Conservation (phyloP, 2,888 invertebrate genomes). For the Dastarcus helophoroides region DNA sequence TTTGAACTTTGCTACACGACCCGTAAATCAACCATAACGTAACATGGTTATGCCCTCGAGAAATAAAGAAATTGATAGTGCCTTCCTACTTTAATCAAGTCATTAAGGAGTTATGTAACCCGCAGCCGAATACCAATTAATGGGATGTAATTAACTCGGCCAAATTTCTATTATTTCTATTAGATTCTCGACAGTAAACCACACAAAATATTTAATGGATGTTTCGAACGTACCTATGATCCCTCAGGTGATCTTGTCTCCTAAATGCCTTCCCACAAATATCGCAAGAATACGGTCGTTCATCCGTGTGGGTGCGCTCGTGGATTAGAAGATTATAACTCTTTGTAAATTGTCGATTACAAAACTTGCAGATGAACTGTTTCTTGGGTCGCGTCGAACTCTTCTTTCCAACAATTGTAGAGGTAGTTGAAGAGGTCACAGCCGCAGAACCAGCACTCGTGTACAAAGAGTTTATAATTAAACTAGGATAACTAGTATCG, state of each 20-base stretch:
- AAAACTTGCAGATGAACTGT: slow-evolving; percentile 62
- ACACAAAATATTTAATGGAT: no score
- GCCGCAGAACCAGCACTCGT: slow-evolving; percentile 6
- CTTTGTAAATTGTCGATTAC: slow-evolving; percentile 91
- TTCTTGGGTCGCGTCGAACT: slow-evolving; percentile 52
- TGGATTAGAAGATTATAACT: slow-evolving; percentile 94
- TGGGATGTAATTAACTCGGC: no score
- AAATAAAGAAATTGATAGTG: no score
- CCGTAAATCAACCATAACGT: no score
- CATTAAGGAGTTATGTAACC: no score
- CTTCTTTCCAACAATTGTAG: slow-evolving; percentile 23
- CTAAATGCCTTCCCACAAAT: slow-evolving; percentile 91
- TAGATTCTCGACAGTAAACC: no score
- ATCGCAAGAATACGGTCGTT: slow-evolving; percentile 88
- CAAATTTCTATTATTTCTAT: no score
- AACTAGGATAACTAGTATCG: slow-evolving; percentile 58
- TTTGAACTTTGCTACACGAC: no score
- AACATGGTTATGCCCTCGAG: no score
- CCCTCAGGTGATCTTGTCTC: slow-evolving; percentile 81
- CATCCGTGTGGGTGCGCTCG: slow-evolving; percentile 91
- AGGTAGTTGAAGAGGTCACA: slow-evolving; percentile 39
- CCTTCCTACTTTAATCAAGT: no score
- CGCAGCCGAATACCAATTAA: no score
- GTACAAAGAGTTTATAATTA: slow-evolving; percentile 57
- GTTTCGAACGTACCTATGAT: slow-evolving; percentile 78